Evolutionary conservation across 2,888 invertebrate species (phyloP).

Genomic region (Lochmaea capreae): DNA sequence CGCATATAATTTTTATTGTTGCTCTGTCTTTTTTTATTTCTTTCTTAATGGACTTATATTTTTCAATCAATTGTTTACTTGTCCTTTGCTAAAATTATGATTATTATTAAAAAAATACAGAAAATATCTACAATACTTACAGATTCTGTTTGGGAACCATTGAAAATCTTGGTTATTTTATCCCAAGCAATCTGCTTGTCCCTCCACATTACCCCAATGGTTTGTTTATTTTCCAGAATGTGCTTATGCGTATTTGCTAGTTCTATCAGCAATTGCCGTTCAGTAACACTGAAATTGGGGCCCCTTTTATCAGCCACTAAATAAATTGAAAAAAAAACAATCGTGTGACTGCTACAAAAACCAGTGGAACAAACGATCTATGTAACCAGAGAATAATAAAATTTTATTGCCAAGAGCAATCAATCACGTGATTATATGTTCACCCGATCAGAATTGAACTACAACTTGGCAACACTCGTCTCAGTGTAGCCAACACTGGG

Average conservation of each 20-base stretch:
- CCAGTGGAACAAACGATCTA: no score
- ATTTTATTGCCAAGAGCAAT: no score
- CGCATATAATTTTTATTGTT: no score
- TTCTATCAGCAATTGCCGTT: neutral
- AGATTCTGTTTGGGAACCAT: neutral
- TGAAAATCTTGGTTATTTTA: neutral
- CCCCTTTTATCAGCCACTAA: no score
- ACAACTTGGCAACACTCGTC: neutral
- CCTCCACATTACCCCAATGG: neutral
- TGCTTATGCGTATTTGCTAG: neutral
- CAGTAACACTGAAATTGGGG: neutral
- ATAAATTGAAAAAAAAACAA: neutral
- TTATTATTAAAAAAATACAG: no score
- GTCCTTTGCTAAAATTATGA: no score
- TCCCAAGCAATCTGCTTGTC: neutral
- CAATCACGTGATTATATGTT: constrained; percentile 1
- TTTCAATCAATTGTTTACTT: no score
- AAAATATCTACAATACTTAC: neutral
- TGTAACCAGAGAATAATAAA: no score
- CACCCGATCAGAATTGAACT: neutral
- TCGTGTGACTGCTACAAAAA: no score
- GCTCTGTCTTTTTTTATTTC: neutral
- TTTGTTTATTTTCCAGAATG: neutral
- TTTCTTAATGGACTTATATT: neutral
- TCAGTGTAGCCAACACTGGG: constrained; percentile 1